A percentile compares a stretch with the other conserved stretches of the same genome.
phyloP scores from a whole-genome alignment of 1,140 invertebrate genomes.

The Phymorhynchus buccinoides region DNA sequence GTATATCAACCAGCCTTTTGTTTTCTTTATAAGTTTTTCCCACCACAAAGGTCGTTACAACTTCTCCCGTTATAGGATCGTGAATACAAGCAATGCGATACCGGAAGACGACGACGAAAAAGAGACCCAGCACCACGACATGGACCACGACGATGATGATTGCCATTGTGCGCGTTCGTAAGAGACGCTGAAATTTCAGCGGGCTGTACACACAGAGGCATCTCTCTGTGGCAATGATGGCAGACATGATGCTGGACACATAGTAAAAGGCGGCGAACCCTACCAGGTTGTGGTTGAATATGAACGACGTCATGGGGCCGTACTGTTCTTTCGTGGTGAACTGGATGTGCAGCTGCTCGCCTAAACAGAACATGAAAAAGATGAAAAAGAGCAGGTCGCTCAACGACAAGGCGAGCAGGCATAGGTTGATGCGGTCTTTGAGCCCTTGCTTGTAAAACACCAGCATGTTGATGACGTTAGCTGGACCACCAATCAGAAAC shows the following conservation, averaged over 20 bases:
- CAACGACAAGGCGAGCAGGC: no score
- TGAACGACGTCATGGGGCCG: no score
- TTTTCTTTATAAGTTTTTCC: background rate
- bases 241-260: background rate
- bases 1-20: background rate
- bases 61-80: background rate
- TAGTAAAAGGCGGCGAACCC: background rate
- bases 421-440: no score
- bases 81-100: background rate
- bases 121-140: background rate
- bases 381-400: no score
- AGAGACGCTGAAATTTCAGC: background rate
- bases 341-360: no score
- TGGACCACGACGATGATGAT: background rate
- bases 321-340: no score
- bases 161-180: background rate
- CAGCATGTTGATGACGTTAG: no score
- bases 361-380: no score
- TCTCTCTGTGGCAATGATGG: conserved; percentile 18
- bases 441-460: no score
- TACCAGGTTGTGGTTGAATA: no score
- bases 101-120: background rate
- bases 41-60: background rate
- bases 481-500: no score
- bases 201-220: background rate